Conservation (phyloP, 2,888 invertebrate genomes). For the Gryllus longicercus region DNA sequence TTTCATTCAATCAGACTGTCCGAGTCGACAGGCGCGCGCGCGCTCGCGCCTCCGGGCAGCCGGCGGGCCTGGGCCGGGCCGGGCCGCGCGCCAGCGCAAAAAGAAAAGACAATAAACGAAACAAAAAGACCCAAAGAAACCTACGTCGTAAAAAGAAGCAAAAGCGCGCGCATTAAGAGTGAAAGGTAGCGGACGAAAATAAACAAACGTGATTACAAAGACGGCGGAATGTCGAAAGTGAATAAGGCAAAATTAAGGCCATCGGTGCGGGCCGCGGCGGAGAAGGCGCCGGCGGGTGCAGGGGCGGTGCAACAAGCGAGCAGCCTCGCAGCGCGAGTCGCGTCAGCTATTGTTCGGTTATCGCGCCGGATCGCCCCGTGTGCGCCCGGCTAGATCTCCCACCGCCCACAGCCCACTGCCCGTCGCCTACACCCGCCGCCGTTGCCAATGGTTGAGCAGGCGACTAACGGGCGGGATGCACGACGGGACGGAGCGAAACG, state of each 20-base stretch:
- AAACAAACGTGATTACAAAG: constrained; percentile 3
- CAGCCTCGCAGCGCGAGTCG: too few relatives aligned
- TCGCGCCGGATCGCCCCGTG: too few relatives aligned
- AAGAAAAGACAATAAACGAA: neutral
- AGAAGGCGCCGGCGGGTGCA: neutral
- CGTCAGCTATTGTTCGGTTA: too few relatives aligned
- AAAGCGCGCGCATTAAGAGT: constrained; percentile 1
- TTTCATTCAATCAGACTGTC: neutral
- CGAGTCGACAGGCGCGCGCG: neutral
- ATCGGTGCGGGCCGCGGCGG: neutral
- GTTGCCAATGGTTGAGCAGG: too few relatives aligned
- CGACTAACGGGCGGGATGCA: too few relatives aligned
- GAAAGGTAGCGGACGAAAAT: constrained; percentile 6
- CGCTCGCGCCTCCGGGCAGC: neutral
- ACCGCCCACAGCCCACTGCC: too few relatives aligned
- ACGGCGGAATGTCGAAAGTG: neutral
- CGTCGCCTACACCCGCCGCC: too few relatives aligned
- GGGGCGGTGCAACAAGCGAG: neutral
- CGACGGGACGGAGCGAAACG: too few relatives aligned
- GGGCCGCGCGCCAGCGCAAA: neutral
- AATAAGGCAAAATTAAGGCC: neutral
- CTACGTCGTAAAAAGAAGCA: neutral
- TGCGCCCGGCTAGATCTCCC: too few relatives aligned
- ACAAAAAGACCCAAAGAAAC: neutral
- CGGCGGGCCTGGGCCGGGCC: neutral